phyloP scores from a whole-genome alignment of 2,113 vertebrate genomes.

The Lepus europaeus region DNA sequence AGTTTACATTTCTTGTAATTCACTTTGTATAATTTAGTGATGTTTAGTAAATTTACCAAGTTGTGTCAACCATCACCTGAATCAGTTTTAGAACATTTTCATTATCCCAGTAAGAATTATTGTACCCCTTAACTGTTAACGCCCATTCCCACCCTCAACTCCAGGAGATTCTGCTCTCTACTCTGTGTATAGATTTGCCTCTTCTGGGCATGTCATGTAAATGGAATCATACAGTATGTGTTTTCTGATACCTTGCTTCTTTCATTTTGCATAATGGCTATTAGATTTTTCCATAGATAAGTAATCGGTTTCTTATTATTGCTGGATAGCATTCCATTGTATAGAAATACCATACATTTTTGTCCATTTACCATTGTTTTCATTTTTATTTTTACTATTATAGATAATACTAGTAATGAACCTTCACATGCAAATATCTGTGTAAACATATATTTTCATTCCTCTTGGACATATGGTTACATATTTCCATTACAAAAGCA shows the following conservation, averaged over 20 bases:
- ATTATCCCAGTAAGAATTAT: too few relatives aligned
- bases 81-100: conserved; percentile 32
- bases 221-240: background rate
- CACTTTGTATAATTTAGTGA: background rate
- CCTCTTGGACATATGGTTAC: background rate
- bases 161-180: background rate
- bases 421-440: background rate
- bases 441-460: background rate
- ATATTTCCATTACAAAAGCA: conserved; percentile 57
- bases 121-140: background rate
- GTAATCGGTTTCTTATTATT: background rate
- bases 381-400: background rate
- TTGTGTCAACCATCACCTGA: background rate
- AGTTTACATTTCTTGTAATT: conserved; percentile 8
- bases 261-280: background rate
- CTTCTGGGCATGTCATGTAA: too few relatives aligned
- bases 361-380: background rate
- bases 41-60: conserved; percentile 37
- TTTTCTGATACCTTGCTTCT: conserved; percentile 7
- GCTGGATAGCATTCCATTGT: conserved; percentile 3
- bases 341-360: background rate
- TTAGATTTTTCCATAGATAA: background rate
- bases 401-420: background rate
- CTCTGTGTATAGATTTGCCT: background rate
- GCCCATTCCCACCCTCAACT: background rate